Evolutionary conservation across 1,140 invertebrate genomes (phyloP), one percentile per base, ranked within the genome.

Genomic region (Aphis craccivora): DNA sequence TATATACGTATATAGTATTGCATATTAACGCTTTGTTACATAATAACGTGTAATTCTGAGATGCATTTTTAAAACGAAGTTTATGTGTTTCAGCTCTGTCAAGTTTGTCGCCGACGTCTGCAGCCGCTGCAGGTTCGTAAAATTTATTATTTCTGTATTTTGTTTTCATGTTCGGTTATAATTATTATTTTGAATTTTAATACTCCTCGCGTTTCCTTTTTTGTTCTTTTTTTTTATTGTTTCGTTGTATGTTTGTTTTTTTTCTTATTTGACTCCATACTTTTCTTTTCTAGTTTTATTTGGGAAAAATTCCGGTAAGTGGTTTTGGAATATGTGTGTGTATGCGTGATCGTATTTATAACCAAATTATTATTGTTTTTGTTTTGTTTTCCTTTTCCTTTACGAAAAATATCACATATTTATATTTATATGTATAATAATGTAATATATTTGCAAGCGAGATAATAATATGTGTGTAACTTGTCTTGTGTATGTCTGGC

Each of bases 81-180:
- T 55, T 89, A 55, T 93, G 40, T 94, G 90, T 94, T 94, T 93
- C 94, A 94, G 94, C 94, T 93, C 89, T 94, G 60, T 94, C 94
- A 45, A 94, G 94, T 93, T 93, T 94, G 89, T 94, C 94, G 25
- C 93, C 94, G 3, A 94, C 94, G 43, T 92, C 94, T 14, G 94
- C 94, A 35, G 94, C 94, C 35, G 94, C 94, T 94, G 94, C 91
- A 93, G 91, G 91, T 93, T 93, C 30, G 91, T 93, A 86, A 55
- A 51, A 76, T 76, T 86, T 51, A 51, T 40, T 92, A 93, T 93
- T 37, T 45, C 8, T 48, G 30, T 76, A 76, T 48, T 91, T 67
- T 25, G 67, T 81, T 8, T 48, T 22, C n/a, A 48, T 91, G 76
- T 37, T 23, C 23, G 37, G 45, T 83, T 48, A 87, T 30, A 9